These are phyloP conservation scores for Pseudococcus viburni DNA, from an alignment of 2,888 invertebrate genomes.

Conservation along the genomic window DNA sequence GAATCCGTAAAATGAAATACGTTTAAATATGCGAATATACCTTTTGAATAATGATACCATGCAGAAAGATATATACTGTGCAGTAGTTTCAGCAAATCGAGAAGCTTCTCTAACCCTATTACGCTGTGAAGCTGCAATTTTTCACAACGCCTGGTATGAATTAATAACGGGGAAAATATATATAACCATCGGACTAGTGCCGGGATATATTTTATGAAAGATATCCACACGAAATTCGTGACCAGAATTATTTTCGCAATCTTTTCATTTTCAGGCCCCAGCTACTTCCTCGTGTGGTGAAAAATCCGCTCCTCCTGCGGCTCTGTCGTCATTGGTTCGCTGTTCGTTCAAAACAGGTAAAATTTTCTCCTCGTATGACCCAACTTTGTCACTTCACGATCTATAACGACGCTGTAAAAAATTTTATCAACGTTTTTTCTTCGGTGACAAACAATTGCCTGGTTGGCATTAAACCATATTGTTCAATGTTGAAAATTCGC, in stretches of 20 bases:
- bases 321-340: background rate
- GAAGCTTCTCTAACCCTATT: constrained; percentile 57
- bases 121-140: constrained; percentile 47
- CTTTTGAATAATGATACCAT: constrained; percentile 56
- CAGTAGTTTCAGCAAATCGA: constrained; percentile 57
- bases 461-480: too few relatives aligned
- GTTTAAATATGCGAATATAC: constrained; percentile 58
- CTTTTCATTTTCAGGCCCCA: constrained; percentile 59
- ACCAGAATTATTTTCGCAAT: constrained; percentile 59
- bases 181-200: constrained; percentile 52
- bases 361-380: background rate
- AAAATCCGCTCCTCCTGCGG: constrained; percentile 6
- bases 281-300: background rate
- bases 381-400: background rate
- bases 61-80: constrained; percentile 51
- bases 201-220: constrained; percentile 59
- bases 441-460: background rate
- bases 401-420: background rate
- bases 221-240: constrained; percentile 63
- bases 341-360: constrained; percentile 12
- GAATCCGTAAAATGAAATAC: constrained; percentile 51
- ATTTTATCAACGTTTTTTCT: constrained; percentile 1
- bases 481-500: too few relatives aligned
- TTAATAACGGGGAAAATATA: constrained; percentile 56
- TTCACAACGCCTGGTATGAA: constrained; percentile 56